Evolutionary conservation across 2,797 vertebrate genomes (phyloP).

Genomic region (Fistularia commersonii): DNA sequence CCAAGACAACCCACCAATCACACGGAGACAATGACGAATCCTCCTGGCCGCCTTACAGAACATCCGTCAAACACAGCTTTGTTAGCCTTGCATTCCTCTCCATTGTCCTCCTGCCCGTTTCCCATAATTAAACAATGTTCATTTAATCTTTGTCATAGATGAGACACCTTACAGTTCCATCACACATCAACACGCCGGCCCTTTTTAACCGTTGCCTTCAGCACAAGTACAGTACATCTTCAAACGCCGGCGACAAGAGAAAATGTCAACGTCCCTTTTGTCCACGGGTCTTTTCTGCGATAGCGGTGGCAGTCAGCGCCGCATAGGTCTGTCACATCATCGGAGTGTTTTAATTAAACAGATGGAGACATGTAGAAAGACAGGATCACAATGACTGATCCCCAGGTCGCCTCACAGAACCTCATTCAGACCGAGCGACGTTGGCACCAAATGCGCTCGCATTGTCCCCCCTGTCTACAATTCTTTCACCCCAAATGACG

Average conservation of each 20-base stretch:
- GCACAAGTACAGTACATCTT: too few relatives aligned
- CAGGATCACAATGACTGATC: slow-evolving; percentile 59
- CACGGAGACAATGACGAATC: slow-evolving; percentile 62
- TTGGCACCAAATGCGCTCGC: slow-evolving; percentile 44
- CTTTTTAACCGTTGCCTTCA: too few relatives aligned
- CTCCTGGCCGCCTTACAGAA: slow-evolving; percentile 63
- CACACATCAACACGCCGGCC: too few relatives aligned
- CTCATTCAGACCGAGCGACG: slow-evolving; percentile 41
- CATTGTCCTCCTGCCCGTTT: slow-evolving; percentile 40
- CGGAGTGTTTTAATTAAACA: slow-evolving; percentile 61
- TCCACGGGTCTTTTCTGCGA: too few relatives aligned
- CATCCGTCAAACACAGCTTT: slow-evolving; percentile 70
- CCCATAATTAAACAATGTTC: slow-evolving; percentile 25
- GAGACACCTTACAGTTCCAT: too few relatives aligned
- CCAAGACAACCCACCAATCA: slow-evolving; percentile 64
- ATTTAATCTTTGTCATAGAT: slow-evolving; percentile 30
- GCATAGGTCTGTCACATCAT: slow-evolving; percentile 38
- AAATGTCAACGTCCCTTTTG: too few relatives aligned
- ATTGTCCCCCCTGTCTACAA: slow-evolving; percentile 52
- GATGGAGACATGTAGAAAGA: slow-evolving; percentile 55
- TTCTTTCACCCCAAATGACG: slow-evolving; percentile 44
- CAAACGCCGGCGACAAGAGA: too few relatives aligned
- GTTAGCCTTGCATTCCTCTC: slow-evolving; percentile 56
- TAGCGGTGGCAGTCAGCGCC: too few relatives aligned
- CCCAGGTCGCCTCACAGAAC: slow-evolving; percentile 46